phyloP scores from a whole-genome alignment of 2,888 invertebrate species.

The Agrochola macilenta region DNA sequence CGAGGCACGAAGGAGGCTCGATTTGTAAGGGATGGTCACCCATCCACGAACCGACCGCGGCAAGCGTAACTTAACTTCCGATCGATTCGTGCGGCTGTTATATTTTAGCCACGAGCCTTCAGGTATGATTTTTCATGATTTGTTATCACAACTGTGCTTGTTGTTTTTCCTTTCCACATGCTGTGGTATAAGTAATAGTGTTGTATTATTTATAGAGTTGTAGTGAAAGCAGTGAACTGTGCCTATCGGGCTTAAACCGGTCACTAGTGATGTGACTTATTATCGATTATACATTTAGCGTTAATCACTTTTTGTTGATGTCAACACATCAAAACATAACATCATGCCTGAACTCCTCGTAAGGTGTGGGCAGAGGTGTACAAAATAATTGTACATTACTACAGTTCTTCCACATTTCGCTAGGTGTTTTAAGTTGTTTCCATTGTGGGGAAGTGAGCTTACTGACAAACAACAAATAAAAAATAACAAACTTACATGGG shows the following conservation, averaged over 20 bases:
- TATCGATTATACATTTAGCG: slow-evolving; percentile 10
- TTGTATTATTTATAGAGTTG: slow-evolving; percentile 17
- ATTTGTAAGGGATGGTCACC: too few relatives aligned
- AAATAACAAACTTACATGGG: neutral
- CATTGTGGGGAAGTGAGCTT: neutral
- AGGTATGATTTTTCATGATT: neutral
- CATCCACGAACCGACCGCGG: too few relatives aligned
- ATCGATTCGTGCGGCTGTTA: too few relatives aligned
- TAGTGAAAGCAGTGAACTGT: slow-evolving; percentile 49
- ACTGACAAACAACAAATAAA: neutral
- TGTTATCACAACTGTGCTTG: neutral
- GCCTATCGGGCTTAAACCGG: slow-evolving; percentile 40
- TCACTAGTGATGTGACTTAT: slow-evolving; percentile 40
- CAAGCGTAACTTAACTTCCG: too few relatives aligned
- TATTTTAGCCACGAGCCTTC: too few relatives aligned
- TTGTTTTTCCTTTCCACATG: neutral
- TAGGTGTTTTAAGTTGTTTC: neutral
- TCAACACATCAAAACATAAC: neutral
- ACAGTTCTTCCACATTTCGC: neutral
- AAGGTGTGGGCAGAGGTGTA: neutral
- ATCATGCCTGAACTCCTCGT: neutral
- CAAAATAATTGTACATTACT: too few relatives aligned
- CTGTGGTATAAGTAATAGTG: neutral
- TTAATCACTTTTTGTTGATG: neutral
- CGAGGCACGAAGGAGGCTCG: too few relatives aligned